Evolutionary conservation across 2,797 vertebrate species (phyloP).

Genomic region (Zalophus californianus): DNA sequence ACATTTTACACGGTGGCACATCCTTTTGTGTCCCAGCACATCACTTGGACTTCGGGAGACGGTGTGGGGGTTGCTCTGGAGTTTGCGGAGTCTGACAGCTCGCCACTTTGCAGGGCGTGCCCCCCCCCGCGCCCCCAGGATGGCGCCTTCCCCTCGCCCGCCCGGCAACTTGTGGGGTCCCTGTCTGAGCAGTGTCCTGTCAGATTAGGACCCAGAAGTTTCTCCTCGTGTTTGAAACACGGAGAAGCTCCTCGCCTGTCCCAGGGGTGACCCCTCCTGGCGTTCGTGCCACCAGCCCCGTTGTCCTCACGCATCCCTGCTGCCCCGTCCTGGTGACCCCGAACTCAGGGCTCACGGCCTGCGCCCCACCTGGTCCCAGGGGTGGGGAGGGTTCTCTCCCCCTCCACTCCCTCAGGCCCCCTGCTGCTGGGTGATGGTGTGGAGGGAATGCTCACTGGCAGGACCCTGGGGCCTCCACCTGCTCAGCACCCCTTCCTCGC

Average conservation of each 20-base stretch:
- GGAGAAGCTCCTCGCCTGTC: background rate
- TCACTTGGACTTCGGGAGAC: background rate
- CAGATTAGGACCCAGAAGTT: background rate
- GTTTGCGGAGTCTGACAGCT: background rate
- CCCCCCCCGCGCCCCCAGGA: background rate
- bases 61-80: background rate
- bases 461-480: background rate
- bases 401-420: fast-evolving
- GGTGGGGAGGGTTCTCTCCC: background rate
- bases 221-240: background rate
- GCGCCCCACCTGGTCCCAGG: no score
- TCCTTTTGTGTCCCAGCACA: fast-evolving
- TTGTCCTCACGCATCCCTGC: background rate
- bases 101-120: background rate
- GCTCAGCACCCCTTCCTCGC: no score
- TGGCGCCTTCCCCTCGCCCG: background rate
- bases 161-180: no score
- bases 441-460: background rate
- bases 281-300: background rate
- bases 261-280: background rate
- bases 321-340: no score
- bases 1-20: fast-evolving
- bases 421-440: no score
- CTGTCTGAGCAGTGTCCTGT: background rate
- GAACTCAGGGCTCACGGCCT: no score